These are phyloP conservation scores for Pterostichus madidus DNA, from an alignment of 2,888 invertebrate species.

Conservation along the genomic window DNA sequence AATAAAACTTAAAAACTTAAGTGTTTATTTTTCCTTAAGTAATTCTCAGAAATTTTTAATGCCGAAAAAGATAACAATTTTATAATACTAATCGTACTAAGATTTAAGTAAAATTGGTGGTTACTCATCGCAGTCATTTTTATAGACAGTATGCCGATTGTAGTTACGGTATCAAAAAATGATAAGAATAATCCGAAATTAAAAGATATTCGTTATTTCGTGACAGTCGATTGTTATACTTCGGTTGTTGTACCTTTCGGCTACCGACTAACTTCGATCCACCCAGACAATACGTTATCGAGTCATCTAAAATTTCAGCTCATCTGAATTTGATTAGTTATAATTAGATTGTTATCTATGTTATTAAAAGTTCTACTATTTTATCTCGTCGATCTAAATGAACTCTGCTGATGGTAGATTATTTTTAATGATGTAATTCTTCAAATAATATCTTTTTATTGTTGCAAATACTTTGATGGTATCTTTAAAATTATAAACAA, in stretches of 20 bases:
- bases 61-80: background rate
- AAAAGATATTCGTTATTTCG: background rate
- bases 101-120: background rate
- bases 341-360: conserved; percentile 65
- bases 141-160: conserved; percentile 7
- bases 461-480: conserved; percentile 45
- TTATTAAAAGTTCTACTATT: conserved; percentile 64
- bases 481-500: conserved; percentile 39
- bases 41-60: background rate
- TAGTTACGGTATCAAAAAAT: background rate
- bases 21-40: no score
- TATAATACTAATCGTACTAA: background rate
- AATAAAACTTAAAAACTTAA: no score
- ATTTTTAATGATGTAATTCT: conserved; percentile 57
- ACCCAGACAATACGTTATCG: conserved; percentile 54
- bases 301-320: conserved; percentile 48
- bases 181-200: conserved; percentile 2
- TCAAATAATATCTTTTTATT: conserved; percentile 56
- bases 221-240: conserved; percentile 30
- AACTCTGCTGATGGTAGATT: conserved; percentile 49
- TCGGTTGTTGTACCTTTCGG: conserved; percentile 42
- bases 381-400: conserved; percentile 58
- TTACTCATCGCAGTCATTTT: background rate
- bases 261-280: conserved; percentile 46
- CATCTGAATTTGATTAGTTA: conserved; percentile 64